Evolutionary conservation across 1,140 invertebrate genomes (phyloP), one percentile per base, ranked within the genome.

Genomic region (Teleogryllus occipitalis): DNA sequence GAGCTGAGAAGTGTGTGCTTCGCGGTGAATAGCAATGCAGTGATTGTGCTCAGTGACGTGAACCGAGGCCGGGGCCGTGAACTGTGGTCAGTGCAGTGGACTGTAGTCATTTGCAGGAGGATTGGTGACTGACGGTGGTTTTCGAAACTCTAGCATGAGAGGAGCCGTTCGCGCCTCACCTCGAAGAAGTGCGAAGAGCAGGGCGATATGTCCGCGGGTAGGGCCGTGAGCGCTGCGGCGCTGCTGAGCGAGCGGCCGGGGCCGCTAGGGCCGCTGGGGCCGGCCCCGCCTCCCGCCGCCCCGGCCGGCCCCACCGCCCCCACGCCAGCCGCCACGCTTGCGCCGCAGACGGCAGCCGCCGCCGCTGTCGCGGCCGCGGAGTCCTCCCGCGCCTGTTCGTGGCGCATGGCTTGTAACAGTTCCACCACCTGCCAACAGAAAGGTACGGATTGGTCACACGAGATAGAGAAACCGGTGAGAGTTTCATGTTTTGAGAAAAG

Each of bases 121-220:
- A 5, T 39, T 39, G 27, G 1, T 5, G 27, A 1, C 5, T 39
- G 27, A 39, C 27, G 27, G 27, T 39, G 5, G 27, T 39, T 39
- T 39, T 39, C 5, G 27, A 5, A 39, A n/a, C n/a, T n/a, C n/a
- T n/a, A n/a, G n/a, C n/a, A n/a, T n/a, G n/a, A n/a, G n/a, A n/a
- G n/a, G n/a, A 39, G 27, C 27, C 27, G 5, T 39, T 5, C 27
- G 5, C 5, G 46, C 82, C 81, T 87, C 85, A 94, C 93, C 87
- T 95, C 94, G 83, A 95, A 95, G 85, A 95, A 95, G 86, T 95
- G 93, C 73, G 93, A 94, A 77, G 94, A 93, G 83, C 93, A 94
- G 0, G 93, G 93, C 8, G 93, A 94, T 80, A 95, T 93, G 83
- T 94, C 93, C 27, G 91, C 91, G 81, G 92, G 91, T 7, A 94